A percentile compares a stretch with the other conserved stretches of the same genome.
These are phyloP conservation scores for Condylura cristata DNA, from an alignment of 2,113 vertebrate species.

Conservation along the genomic window DNA sequence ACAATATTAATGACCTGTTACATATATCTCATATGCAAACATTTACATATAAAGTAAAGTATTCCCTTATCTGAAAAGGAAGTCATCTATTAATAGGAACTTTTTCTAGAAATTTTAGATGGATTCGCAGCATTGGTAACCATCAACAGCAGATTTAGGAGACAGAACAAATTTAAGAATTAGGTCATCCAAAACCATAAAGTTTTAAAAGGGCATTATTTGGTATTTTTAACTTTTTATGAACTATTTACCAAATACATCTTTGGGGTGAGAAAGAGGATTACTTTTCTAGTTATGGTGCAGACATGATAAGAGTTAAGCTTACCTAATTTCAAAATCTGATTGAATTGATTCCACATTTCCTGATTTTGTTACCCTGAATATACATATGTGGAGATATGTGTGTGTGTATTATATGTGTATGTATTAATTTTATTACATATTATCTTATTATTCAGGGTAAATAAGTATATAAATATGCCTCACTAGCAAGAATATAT, in stretches of 20 bases:
- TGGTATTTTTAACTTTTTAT: background rate
- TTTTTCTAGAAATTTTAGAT: background rate
- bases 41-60: background rate
- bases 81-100: background rate
- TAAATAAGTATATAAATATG: no score
- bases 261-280: background rate
- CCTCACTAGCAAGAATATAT: background rate
- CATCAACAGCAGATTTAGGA: background rate
- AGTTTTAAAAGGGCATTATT: background rate
- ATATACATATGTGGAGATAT: no score
- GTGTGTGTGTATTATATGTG: no score
- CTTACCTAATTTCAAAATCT: background rate
- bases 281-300: background rate
- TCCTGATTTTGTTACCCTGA: background rate
- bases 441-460: no score
- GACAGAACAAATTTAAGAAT: background rate
- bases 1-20: background rate
- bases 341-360: background rate
- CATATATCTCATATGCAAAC: background rate
- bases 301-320: background rate
- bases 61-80: background rate
- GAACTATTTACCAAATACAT: background rate
- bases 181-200: background rate
- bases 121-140: background rate
- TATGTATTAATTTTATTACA: no score